A percentile compares a stretch with the other conserved stretches of the same genome.
Conservation (phyloP, 2,797 vertebrate species). For the Chanos chanos region DNA sequence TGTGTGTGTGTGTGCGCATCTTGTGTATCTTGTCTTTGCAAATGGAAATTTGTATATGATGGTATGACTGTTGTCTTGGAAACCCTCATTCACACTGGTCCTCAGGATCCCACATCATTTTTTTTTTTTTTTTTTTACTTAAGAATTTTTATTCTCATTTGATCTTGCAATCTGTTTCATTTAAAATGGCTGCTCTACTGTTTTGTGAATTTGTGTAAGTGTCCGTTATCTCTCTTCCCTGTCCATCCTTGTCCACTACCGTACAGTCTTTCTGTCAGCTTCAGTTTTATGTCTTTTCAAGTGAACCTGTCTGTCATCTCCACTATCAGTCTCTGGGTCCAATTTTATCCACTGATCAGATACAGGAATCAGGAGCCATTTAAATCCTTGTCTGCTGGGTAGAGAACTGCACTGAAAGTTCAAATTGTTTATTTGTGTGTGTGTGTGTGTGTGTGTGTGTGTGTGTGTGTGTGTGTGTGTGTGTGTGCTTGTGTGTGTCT, state of each 20-base stretch:
- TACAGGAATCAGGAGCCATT: conserved; percentile 43
- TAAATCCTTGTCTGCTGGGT: conserved; percentile 36
- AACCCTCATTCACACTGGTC: conserved; percentile 50
- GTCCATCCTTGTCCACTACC: not conserved
- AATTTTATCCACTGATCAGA: conserved; percentile 37
- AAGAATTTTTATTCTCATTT: conserved; percentile 34
- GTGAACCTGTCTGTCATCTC: conserved; percentile 28
- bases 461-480: conserved; percentile 18
- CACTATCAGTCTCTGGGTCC: conserved; percentile 36
- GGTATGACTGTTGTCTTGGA: conserved; percentile 36
- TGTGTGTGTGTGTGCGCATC: conserved; percentile 18
- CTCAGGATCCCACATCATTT: conserved; percentile 49
- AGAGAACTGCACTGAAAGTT: conserved; percentile 29
- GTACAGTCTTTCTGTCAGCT: conserved; percentile 2
- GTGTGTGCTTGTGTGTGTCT: too few species aligned
- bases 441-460: conserved; percentile 22
- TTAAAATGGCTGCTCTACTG: conserved; percentile 31
- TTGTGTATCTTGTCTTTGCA: conserved; percentile 23
- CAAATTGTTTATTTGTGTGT: conserved; percentile 7
- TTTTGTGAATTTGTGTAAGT: conserved; percentile 30
- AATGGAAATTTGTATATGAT: conserved; percentile 9
- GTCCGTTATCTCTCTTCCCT: conserved; percentile 1
- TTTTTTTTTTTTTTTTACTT: conserved; percentile 42
- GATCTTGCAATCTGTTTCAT: conserved; percentile 26
- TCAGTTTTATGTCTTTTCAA: conserved; percentile 7